Conservation (phyloP, 2,888 invertebrate genomes). For the Macropis europaea region DNA sequence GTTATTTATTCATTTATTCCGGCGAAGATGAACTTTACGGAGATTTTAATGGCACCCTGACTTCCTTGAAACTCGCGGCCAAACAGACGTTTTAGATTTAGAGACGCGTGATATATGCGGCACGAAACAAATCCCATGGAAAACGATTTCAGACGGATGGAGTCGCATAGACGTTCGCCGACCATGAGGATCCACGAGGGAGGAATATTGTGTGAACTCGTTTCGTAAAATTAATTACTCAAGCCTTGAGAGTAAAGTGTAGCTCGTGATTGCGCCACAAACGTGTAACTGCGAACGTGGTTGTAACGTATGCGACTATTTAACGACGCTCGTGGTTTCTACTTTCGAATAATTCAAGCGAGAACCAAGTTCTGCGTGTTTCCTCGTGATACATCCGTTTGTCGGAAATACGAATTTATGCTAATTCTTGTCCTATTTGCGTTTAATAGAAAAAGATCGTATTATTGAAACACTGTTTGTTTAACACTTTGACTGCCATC, state of each 20-base stretch:
- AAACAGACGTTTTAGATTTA: constrained; percentile 40
- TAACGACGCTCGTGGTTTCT: constrained; percentile 26
- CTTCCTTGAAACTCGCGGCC: constrained; percentile 42
- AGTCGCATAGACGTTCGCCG: not conserved
- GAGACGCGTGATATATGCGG: constrained; percentile 18
- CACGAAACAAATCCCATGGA: constrained; percentile 22
- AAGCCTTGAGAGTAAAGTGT: constrained; percentile 12
- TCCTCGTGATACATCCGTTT: not conserved
- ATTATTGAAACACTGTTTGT: too few relatives aligned
- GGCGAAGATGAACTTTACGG: constrained; percentile 70
- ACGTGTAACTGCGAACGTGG: constrained; percentile 16
- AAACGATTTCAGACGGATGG: constrained; percentile 12
- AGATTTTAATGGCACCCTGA: constrained; percentile 70
- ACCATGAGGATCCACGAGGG: constrained; percentile 2
- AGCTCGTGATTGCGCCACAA: constrained; percentile 31
- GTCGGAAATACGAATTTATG: not conserved
- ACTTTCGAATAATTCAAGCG: not conserved
- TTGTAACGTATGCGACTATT: constrained; percentile 50
- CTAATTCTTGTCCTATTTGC: too few relatives aligned
- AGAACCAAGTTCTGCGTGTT: not conserved
- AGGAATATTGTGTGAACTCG: constrained; percentile 34
- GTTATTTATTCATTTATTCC: constrained; percentile 74
- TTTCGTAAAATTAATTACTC: constrained; percentile 51
- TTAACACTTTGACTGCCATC: too few relatives aligned
- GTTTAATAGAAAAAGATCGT: too few relatives aligned